Evolutionary conservation across 2,113 vertebrate genomes (phyloP), one percentile per base, ranked within the genome.

Genomic region (Embiotoca jacksoni): DNA sequence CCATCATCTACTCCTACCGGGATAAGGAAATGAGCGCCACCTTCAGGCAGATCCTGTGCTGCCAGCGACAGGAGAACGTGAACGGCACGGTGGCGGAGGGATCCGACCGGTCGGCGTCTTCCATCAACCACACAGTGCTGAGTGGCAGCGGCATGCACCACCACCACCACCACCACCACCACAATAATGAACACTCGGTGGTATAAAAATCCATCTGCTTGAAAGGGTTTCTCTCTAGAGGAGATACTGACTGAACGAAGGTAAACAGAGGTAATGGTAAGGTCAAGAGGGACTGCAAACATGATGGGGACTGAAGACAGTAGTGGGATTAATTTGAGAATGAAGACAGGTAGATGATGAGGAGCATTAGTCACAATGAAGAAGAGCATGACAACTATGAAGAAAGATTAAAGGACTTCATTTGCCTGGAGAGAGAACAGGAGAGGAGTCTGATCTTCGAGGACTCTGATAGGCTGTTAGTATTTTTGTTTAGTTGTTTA

Each of bases 11-110:
- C 92, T 99, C 98, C 49, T 99, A 99, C 87, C 96, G 98, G 0
- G 98, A 99, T 94, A 99, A 99, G 82, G 98, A 99, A 88, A 99
- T 99, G 98, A 99, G 98, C 0, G 93, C 97, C 0, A 99, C 98
- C 56, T 99, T 99, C 94, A 96, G 96, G 73, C 98, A 99, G 94
- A 99, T 99, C 89, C 95, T 99, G 53, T 99, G 97, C 89, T 99
- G 98, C 88, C 98, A 97, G 89, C 95, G 97, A 73, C 96, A 94
- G 0, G 98, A 99, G 88, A 97, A 88, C 1, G 72, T 95, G 84
- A 98, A 96, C 0, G 97, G 97, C 41, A 96, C 96, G 1, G 84
- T 92, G 1, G 93, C 95, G 0, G 98, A 99, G 39, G 97, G 97
- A 49, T 99, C 98, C 0, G 98, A 99, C 88, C 95, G 97, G 1